Base-by-base conservation (phyloP, 2,888 invertebrate genomes). In the Frankliniella fusca region DNA sequence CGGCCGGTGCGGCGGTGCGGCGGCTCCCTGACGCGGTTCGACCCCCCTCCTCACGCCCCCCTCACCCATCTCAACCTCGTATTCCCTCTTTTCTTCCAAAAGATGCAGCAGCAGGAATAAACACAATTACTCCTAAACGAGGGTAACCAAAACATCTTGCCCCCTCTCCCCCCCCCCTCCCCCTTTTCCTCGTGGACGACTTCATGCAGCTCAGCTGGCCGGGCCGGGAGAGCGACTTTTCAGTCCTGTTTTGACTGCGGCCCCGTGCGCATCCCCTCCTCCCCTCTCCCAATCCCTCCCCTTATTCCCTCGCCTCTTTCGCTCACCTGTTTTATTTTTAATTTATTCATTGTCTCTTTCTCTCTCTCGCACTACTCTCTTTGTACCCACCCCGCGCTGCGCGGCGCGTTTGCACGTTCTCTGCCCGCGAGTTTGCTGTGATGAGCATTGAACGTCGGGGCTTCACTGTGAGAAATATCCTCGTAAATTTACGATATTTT, bases 121-220 rank as follows among this genome's bases (percentile, higher is more conserved):
- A 76, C 70, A 76, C 70, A 27, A 76, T 76, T 76, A 76, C 70
- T 27, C 27, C 27, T n/a, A 76, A 76, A 76, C 27, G 70, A 76
- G 70, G 70, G 70, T 27, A 76, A 76, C 70, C 70, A 23, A 76
- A 76, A 76, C 70, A 76, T 27, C 20, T 70, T 18, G 15, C 8
- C 54, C 3, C 54, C 54, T 54, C 54, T 8, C 3, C 54, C 54
- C 8, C 54, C 54, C 54, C 18, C 8, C 8, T 7, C 54, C 54
- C 54, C 18, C 54, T 18, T 18, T 18, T 54, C 3, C 54, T 38
- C 61, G 61, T 20, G 61, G 38, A 7, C 61, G 61, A 61, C 61
- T 61, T 61, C 20, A 38, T 38, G 38, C 38, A 38, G 38, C 38
- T 38, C 38, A 61, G 15, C 61, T 54, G 18, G 54, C 54, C 54